Evolutionary conservation across 2,888 invertebrate species (phyloP), one percentile per base, ranked within the genome.

Genomic region (Athalia circularis): DNA sequence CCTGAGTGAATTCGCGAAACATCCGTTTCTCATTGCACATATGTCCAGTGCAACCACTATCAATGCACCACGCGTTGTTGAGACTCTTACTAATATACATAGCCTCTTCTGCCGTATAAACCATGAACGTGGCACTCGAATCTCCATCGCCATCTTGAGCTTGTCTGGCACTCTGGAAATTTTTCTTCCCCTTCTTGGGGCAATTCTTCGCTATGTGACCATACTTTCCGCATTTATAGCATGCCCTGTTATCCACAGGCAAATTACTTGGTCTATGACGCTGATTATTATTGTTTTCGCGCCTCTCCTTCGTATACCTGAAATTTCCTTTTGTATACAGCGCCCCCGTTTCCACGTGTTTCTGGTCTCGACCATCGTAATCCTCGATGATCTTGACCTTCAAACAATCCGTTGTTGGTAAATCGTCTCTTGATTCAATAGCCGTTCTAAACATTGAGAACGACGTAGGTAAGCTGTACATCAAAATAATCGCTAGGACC

Each of bases 351-450:
- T 29, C 29, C 29, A 29, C 29, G 29, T 29, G 29, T 29, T 29
- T 29, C 29, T 29, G 29, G 29, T 29, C 29, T 29, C 79, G 9
- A 50, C 78, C 65, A n/a, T 80, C 64, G 54, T 72, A 62, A 15
- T 62, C 62, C 29, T 62, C 62, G 8, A 62, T 8, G n/a, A 62
- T 29, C 5, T 79, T 79, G n/a, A 74, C 50, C 15, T 74, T 79
- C 52, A 79, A 50, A 11, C 15, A 29, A 48, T 79, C 77, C 6
- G 67, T 59, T 7, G 15, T 50, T 43, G 77, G 79, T 9, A 79
- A 57, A 6, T 79, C 67, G 45, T 79, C 79, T 7, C 77, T 64
- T 64, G 77, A 78, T 77, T 79, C 79, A 8, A 79, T 79, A 8
- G 79, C 79, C 13, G 65, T 48, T 13, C 78, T 13, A 45, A 78